Evolutionary conservation across 1,140 invertebrate genomes (phyloP), one percentile per base, ranked within the genome.

Genomic region (Halictus rubicundus): DNA sequence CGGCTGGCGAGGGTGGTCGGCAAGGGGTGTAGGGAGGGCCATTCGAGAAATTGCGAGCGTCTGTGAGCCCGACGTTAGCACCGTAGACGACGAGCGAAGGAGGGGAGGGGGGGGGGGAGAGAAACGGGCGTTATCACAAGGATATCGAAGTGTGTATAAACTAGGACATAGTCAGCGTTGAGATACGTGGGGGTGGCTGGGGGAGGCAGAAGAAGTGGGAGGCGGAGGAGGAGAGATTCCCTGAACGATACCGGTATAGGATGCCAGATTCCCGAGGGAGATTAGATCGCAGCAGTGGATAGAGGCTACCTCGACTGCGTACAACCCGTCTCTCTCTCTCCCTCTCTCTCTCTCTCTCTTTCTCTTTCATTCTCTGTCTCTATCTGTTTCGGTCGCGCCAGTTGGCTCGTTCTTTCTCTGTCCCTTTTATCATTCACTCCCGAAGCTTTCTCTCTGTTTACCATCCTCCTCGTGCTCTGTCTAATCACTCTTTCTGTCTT

Each of bases 261-360:
- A 92, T 90, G 88, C 87, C 85, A 90, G 91, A 92, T 92, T 89
- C 80, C 87, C 82, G 83, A 75, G 75, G 49, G 72, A 88, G 90
- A 91, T 90, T 89, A 91, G 89, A 92, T 91, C 80, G 75, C 85
- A 86, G 81, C 59, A 75, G 78, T 76, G 71, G 88, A 90, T 88
- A 89, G 79, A 85, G 85, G 81, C 80, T 85, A 83, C 84, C 85
- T 83, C 78, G 78, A 66, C 81, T 83, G 83, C 87, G 89, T 86
- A 82, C 82, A 86, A 85, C 79, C 79, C 82, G 74, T 77, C 74
- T 82, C 68, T 80, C 79, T 83, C 60, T 78, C 75, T 75, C 72
- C 42, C 54, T 42, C 39, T 74, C 37, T 70, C 66, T 68, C 54
- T 23, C 14, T 64, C 71, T 64, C 39, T 27, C 54, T 49, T 7